Evolutionary conservation across 2,797 vertebrate species (phyloP), one percentile per base, ranked within the genome.

Genomic region (Micrastur ruficollis): DNA sequence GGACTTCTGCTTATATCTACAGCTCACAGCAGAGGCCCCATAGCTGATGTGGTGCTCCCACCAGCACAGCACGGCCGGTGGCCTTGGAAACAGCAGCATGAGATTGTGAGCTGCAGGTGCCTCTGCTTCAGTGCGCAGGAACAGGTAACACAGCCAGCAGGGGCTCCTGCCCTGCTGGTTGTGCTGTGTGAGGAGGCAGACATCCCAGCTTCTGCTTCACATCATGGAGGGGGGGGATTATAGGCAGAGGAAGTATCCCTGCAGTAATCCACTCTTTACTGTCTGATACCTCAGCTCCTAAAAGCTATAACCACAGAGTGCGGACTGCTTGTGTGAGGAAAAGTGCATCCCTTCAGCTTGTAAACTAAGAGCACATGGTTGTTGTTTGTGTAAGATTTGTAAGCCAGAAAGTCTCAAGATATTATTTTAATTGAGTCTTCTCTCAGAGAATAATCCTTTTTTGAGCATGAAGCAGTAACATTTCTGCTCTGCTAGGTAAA

Each of bases 71-170:
- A 65, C 0, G 2, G 61, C 5, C 1, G 0, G 47, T 44, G 66
- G 5, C 20, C 65, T 73, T 2, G 0, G 22, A 38, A 81, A 62
- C 46, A 53, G 42, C 20, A 17, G 32, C 47, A 15, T 5, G 59
- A 8, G 21, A n/a, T 32, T 3, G 0, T 29, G 38, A 71, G 58
- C 26, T n/a, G 10, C 59, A 52, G 16, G 9, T 25, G 18, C 32
- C 36, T 44, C 53, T 61, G 32, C 62, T 50, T 46, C 0, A 0
- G 11, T 59, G n/a, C 3, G 0, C 2, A 3, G 23, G 13, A 78
- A 38, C 0, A 0, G 23, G 22, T 11, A 38, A 21, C n/a, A 21
- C 0, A 5, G 59, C n/a, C 23, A 50, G 29, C 2, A 0, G 46
- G 21, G 42, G 21, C 55, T 80, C 55, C 25, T 3, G 4, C 21